Evolutionary conservation across 2,113 vertebrate genomes (phyloP).

Genomic region (Pyrgilauda ruficollis): DNA sequence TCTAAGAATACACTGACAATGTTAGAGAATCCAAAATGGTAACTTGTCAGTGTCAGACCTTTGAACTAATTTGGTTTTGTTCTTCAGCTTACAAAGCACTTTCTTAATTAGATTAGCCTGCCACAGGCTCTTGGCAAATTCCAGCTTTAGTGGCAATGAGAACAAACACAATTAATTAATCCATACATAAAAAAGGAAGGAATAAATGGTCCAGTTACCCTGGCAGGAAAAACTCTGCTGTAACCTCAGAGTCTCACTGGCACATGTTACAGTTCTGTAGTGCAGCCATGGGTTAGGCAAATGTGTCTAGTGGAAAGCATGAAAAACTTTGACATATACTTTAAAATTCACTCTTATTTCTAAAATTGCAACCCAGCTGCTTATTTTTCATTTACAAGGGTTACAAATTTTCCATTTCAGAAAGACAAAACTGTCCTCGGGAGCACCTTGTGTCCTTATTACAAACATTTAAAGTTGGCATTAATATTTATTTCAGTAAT

Average conservation of each 20-base stretch:
- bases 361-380: not conserved
- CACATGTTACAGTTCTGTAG: not conserved
- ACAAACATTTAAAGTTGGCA: conserved; percentile 41
- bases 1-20: not conserved
- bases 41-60: not conserved
- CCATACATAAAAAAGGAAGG: not conserved
- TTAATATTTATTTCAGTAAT: conserved; percentile 55
- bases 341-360: not conserved
- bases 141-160: conserved; percentile 2
- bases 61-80: conserved; percentile 16
- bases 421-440: conserved; percentile 17
- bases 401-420: not conserved
- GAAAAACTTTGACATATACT: not conserved
- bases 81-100: conserved; percentile 49
- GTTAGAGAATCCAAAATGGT: not conserved
- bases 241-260: not conserved
- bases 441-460: conserved; percentile 37
- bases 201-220: not conserved
- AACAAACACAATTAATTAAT: conserved; percentile 51
- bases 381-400: not conserved
- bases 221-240: not conserved
- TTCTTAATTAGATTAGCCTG: conserved; percentile 49
- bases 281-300: not conserved
- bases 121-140: not conserved
- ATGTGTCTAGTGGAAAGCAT: not conserved